Evolutionary conservation across 1,140 invertebrate genomes (phyloP), one percentile per base, ranked within the genome.

Genomic region (Drosophila ogumai): DNA sequence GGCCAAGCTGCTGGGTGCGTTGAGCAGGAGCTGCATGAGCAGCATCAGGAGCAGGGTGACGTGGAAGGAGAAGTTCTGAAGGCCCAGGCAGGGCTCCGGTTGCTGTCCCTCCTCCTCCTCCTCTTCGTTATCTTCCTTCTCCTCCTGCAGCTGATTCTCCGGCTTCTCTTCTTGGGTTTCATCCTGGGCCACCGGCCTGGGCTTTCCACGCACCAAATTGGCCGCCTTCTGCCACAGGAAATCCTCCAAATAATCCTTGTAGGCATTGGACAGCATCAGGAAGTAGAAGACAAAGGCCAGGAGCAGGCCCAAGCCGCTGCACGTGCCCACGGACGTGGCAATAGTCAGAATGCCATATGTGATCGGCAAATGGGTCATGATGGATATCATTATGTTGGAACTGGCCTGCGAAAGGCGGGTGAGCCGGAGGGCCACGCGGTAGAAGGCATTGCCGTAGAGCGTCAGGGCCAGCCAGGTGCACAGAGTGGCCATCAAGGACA

Each of bases 221-320:
- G 63, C 79, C 63, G 94, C 91, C 68, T 94, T 88, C 73, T 93
- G 94, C 86, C 94, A 95, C 6, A 94, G 91, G 40, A 95, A 94
- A 85, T 95, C 94, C 92, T 96, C 96, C 15, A 96, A 85, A 81
- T 95, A 96, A 88, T 96, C 95, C 91, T 96, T 95, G 41, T 95
- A 96, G 92, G 96, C 95, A 93, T 94, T 95, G 4, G 95, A 95
- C 6, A 96, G 79, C 91, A 94, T 93, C 31, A 95, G 74, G 69
- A 94, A 95, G 82, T 95, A 95, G 75, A 94, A 94, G 28, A 93
- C 79, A 43, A 93, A 91, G 17, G 94, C 94, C 49, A 94, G 69
- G 57, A 92, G 82, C 15, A 95, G 69, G 2, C 93, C 92, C 0
- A 93, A 61, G 3, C 93, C 93, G 40, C 93, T 93, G 73, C 92